Percentiles rank a stretch among this genome's conserved stretches.
Evolutionary conservation across 2,888 invertebrate species (phyloP).

Genomic region (Hemaris fuciformis): DNA sequence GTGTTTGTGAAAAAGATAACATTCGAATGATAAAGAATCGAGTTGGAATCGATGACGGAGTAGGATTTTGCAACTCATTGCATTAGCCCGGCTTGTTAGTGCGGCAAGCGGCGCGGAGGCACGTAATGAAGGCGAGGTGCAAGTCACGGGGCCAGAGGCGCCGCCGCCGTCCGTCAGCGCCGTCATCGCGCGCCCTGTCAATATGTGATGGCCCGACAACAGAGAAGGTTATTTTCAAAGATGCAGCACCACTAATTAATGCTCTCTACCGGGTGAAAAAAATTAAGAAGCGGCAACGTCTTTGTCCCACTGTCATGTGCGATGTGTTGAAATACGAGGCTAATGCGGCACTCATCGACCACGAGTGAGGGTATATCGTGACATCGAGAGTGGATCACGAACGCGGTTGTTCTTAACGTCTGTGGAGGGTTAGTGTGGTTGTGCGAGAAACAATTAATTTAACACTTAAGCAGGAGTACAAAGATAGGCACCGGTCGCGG

Average conservation of each 20-base stretch:
- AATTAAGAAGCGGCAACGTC: conserved; percentile 59
- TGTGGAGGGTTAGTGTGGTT: conserved; percentile 35
- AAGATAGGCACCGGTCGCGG: conserved; percentile 29
- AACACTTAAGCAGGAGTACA: conserved; percentile 58
- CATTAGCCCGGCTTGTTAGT: conserved; percentile 80
- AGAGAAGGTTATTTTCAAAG: conserved; percentile 76
- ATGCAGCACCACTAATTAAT: conserved; percentile 76
- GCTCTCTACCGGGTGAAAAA: conserved; percentile 60
- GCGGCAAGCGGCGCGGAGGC: conserved; percentile 47
- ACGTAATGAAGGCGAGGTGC: conserved; percentile 74
- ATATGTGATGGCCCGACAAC: conserved; percentile 72
- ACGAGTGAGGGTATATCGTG: not conserved
- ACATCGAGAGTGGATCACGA: not conserved
- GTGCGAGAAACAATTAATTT: conserved; percentile 65
- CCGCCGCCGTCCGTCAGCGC: conserved; percentile 62
- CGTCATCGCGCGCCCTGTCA: conserved; percentile 71
- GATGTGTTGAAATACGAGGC: conserved; percentile 41
- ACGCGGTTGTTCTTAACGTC: conserved; percentile 25
- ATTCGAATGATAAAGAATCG: conserved; percentile 32
- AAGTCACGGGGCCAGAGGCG: conserved; percentile 73
- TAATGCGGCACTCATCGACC: conserved; percentile 6
- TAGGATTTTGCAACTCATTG: conserved; percentile 77
- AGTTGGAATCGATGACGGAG: conserved; percentile 34
- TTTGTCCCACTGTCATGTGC: conserved; percentile 69
- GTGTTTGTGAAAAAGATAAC: conserved; percentile 34